Evolutionary conservation across 2,113 vertebrate genomes (phyloP), one percentile per base, ranked within the genome.

Genomic region (Mola mola): DNA sequence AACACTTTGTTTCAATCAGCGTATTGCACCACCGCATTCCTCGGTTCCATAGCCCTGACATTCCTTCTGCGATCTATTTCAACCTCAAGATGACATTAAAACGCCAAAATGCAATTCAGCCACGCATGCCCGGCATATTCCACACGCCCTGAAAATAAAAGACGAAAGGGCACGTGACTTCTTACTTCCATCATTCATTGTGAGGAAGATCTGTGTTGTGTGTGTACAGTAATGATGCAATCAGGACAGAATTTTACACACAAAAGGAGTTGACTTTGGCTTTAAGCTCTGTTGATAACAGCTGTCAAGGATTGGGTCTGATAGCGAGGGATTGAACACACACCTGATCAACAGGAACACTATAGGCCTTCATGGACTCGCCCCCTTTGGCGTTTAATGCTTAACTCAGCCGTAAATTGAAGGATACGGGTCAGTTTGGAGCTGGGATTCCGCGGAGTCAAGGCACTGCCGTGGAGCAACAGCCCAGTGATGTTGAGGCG

Each of bases 251-350:
- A 70, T 78, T 60, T 67, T 21, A 24, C 66, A 61, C 15, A 81
- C 77, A 83, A 85, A 83, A 66, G 78, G 21, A 72, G 68, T 77
- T 82, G 74, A 85, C 84, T 66, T 72, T 82, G 60, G 65, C 60
- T 60, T 26, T 34, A 16, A 69, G 29, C 16, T 43, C 22, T 66
- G 47, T 50, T 71, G 72, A 83, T 38, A 78, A 51, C 44, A 57
- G 55, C 72, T 16, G 25, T 33, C 34, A 59, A 48, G 51, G 43
- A 48, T 6, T 38, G 10, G 3, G n/a, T 46, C 34, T 43, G 68
- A 79, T 64, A 60, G 33, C 6, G 2, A 1, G 2, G 34, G 20
- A 17, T 71, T 71, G 59, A 51, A 21, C n/a, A 78, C 70, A 75
- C 46, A 52, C 47, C 38, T 46, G 47, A 66, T 19, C 42, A 40